Conservation (phyloP, 2,113 vertebrate species). For the Peucedramus taeniatus region DNA sequence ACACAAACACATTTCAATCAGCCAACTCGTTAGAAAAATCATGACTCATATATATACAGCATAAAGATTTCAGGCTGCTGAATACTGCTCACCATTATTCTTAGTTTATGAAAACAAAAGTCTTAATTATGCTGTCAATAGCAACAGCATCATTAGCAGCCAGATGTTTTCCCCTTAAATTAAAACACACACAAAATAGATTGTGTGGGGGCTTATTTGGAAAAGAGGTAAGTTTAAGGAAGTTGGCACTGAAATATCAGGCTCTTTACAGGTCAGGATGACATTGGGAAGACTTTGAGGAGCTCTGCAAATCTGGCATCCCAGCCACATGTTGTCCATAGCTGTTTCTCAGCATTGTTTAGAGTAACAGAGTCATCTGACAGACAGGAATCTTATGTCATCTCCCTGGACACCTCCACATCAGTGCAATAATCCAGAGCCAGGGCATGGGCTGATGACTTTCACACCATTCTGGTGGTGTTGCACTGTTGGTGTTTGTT, state of each 20-base stretch:
- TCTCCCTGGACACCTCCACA: background rate
- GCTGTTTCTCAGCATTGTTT: background rate
- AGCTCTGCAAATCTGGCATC: background rate
- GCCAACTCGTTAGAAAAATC: slow-evolving; percentile 34
- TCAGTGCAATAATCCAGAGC: background rate
- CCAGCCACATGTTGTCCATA: background rate
- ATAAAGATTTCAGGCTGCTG: slow-evolving; percentile 14
- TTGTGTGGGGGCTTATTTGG: background rate
- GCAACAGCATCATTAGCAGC: slow-evolving; percentile 26
- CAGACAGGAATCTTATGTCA: background rate
- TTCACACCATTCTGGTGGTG: accelerated
- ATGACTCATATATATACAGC: background rate
- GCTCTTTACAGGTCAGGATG: background rate
- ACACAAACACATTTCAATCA: slow-evolving; percentile 52
- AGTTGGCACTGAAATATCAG: background rate
- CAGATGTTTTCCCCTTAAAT: slow-evolving; percentile 28
- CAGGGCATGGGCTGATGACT: background rate
- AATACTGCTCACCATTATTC: slow-evolving; percentile 31
- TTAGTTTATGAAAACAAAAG: slow-evolving; percentile 45
- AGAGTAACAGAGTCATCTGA: background rate
- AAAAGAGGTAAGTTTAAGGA: background rate
- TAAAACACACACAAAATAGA: background rate
- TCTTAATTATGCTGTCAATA: slow-evolving; percentile 44
- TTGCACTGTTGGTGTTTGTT: background rate
- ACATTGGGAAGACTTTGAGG: background rate